phyloP scores from a whole-genome alignment of 2,113 vertebrate species.

The Paramormyrops kingsleyae region DNA sequence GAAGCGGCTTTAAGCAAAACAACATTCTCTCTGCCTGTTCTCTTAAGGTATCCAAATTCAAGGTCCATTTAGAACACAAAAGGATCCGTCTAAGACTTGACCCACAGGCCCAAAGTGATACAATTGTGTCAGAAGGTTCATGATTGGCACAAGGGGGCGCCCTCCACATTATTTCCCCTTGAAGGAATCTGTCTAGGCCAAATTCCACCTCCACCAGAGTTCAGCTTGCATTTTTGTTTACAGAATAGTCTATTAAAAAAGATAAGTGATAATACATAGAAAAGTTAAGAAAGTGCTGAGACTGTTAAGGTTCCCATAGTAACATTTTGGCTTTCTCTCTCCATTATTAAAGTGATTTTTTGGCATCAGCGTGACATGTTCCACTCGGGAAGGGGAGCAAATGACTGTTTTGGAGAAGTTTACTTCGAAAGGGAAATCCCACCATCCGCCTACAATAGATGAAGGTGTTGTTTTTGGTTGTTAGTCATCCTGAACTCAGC shows the following conservation, averaged over 20 bases:
- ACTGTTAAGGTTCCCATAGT: slow-evolving; percentile 26
- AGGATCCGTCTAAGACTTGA: background rate
- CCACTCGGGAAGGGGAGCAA: background rate
- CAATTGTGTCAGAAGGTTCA: background rate
- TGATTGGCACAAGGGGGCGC: slow-evolving; percentile 46
- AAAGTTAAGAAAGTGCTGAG: slow-evolving; percentile 25
- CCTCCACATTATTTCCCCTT: slow-evolving; percentile 24
- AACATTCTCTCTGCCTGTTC: background rate
- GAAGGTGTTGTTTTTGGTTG: slow-evolving; percentile 6
- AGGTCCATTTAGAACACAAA: background rate
- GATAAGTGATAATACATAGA: slow-evolving; percentile 32
- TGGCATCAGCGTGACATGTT: background rate
- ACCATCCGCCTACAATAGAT: background rate
- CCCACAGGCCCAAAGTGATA: too few relatives aligned
- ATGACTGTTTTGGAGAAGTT: background rate
- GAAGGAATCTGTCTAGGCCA: background rate
- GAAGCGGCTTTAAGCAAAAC: background rate
- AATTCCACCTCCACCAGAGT: background rate
- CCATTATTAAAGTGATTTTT: background rate
- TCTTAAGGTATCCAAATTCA: background rate
- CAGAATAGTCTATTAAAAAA: slow-evolving; percentile 28
- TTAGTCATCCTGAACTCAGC: background rate
- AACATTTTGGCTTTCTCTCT: slow-evolving; percentile 20
- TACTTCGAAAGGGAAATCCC: background rate
- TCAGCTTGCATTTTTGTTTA: slow-evolving; percentile 33